Base-by-base conservation (phyloP, 2,888 invertebrate species). In the Polyommatus icarus region DNA sequence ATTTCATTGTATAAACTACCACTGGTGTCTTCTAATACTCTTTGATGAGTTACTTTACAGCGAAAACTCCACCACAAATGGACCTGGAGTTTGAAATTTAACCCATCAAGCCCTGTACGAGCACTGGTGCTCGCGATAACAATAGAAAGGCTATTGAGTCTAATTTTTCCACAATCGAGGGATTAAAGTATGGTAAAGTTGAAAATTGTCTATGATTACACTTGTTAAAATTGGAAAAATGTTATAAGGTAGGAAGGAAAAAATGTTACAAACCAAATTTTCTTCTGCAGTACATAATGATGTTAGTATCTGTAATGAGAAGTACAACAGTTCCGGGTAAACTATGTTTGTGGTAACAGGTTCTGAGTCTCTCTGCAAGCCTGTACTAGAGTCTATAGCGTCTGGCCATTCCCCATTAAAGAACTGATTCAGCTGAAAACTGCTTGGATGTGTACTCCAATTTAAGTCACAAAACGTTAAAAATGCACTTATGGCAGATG, bases 401-500 rank as follows among this genome's bases (percentile, higher is more conserved):
- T 91, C 88, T 5, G 95, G 94, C 88, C 91, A 93, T 61, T 90
- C 87, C 0, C 81, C 80, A 12, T 89, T 88, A 24, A 95, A 85
- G 82, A 93, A 94, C 57, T 92, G 85, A 18, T 88, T 86, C 75
- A 94, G 83, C 72, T 88, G 84, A 0, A 93, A 85, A 57, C 91
- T 87, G 46, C 94, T 86, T 71, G 94, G 89, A 4, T 97, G 97
- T 0, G 98, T 97, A 76, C 96, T 96, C 95, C 97, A 98, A 90
- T 98, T 98, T 77, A 94, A 94, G 87, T 98, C 97, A 77, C 97
- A 95, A 90, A 98, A 98, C 40, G 95, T 94, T 76, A 97, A 92
- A 46, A 97, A 90, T 81, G 96, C 94, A 59, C 96, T 95, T 24
- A 97, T 93, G 2, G 96, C 97, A 77, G 95, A 88, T 76, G 92